Percentiles rank a stretch among this genome's conserved stretches.
phyloP scores from a whole-genome alignment of 37 sponge, comb jelly and placozoan species.

The Cladorhizidae sp. region DNA sequence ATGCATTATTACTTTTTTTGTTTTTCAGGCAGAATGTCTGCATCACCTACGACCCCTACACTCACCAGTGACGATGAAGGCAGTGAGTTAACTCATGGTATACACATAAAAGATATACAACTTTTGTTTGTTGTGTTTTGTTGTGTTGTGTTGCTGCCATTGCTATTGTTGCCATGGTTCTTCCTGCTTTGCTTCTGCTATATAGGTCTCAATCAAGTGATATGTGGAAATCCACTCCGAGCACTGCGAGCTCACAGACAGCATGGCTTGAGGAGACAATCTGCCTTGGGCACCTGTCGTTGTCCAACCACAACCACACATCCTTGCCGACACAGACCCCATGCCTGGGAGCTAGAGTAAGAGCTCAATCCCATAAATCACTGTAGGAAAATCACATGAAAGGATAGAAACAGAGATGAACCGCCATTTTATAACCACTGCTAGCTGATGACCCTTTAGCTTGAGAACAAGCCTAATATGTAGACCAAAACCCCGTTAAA shows the following conservation, averaged over 20 bases:
- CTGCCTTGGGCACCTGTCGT: neutral
- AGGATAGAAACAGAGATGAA: too few species aligned
- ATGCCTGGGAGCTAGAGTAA: neutral
- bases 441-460: too few species aligned
- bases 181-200: neutral
- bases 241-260: constrained; percentile 49
- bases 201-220: constrained; percentile 66
- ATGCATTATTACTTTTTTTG: too few species aligned
- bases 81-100: constrained; percentile 74
- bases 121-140: neutral
- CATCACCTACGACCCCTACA: neutral
- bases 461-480: too few species aligned
- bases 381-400: too few species aligned
- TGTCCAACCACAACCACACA: neutral
- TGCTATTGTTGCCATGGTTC: neutral
- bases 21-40: neutral
- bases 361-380: neutral
- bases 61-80: neutral
- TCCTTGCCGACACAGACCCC: neutral
- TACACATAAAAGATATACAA: too few species aligned
- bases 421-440: too few species aligned
- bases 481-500: too few species aligned
- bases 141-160: neutral
- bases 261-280: constrained; percentile 11
- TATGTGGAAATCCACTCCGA: constrained; percentile 85